Percentiles rank a stretch among this genome's conserved stretches.
Evolutionary conservation across 2,797 vertebrate species (phyloP).

Genomic region (Intellagama lesueurii): DNA sequence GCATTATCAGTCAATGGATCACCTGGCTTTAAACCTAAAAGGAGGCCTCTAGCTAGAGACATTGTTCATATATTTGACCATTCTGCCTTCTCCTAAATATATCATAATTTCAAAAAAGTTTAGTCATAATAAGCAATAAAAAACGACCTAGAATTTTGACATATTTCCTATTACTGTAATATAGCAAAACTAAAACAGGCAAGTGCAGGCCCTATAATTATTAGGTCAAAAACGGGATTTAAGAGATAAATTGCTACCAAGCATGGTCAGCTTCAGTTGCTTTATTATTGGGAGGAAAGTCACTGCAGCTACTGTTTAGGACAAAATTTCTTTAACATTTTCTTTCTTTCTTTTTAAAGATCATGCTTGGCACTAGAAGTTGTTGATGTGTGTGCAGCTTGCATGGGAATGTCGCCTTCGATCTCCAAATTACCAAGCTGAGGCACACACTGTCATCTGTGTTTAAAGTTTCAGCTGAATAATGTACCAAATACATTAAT

Average conservation of each 20-base stretch:
- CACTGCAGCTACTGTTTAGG: background rate
- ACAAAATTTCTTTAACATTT: no score
- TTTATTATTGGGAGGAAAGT: background rate
- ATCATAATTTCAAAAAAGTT: constrained; percentile 4
- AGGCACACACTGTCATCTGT: background rate
- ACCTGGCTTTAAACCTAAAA: background rate
- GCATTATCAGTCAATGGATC: background rate
- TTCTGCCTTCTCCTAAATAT: background rate
- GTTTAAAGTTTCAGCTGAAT: background rate
- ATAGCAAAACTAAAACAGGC: background rate
- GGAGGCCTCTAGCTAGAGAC: background rate
- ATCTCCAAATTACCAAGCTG: background rate
- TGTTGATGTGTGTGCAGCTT: background rate
- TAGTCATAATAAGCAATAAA: background rate
- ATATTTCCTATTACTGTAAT: background rate
- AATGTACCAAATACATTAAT: background rate
- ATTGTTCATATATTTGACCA: background rate
- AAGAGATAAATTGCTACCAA: background rate
- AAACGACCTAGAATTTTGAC: background rate
- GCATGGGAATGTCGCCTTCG: background rate
- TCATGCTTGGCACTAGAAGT: background rate
- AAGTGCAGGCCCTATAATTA: background rate
- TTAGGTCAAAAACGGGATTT: background rate
- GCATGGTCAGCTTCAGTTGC: background rate
- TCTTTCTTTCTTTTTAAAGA: background rate